A percentile compares a stretch with the other conserved stretches of the same genome.
Conservation (phyloP, 2,113 vertebrate genomes). For the Pavo muticus region DNA sequence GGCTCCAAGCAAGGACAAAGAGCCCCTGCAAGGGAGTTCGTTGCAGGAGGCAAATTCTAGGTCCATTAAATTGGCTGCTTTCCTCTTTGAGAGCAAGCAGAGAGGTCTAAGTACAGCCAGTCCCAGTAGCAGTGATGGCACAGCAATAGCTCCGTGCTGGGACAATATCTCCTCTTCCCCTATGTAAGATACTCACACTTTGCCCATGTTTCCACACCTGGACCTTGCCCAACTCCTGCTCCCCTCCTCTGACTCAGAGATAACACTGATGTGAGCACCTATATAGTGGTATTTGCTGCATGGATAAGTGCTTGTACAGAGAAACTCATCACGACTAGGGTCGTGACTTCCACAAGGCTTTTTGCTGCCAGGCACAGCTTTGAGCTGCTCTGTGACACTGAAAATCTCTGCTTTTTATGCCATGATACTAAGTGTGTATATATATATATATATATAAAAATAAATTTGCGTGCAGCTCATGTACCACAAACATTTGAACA, state of each 20-base stretch:
- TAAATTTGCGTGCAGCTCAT: slow-evolving; percentile 1
- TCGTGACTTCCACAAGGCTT: background rate
- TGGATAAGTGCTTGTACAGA: background rate
- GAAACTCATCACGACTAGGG: background rate
- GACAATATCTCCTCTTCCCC: background rate
- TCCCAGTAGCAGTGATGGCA: background rate
- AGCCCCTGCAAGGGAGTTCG: background rate
- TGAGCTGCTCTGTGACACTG: slow-evolving; percentile 22
- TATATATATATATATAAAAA: background rate
- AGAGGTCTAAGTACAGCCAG: background rate
- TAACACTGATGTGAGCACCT: background rate
- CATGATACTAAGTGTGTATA: slow-evolving; percentile 13
- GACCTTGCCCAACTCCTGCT: background rate
- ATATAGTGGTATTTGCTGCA: background rate
- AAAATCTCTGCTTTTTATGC: slow-evolving; percentile 11
- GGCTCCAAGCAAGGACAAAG: background rate
- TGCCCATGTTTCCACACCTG: background rate
- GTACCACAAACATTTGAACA: slow-evolving; percentile 33
- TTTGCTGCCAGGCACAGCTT: slow-evolving; percentile 34
- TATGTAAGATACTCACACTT: background rate
- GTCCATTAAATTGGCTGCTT: background rate
- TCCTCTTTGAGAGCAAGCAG: background rate
- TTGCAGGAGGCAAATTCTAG: background rate
- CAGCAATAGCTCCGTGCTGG: background rate
- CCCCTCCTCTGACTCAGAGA: background rate